These are phyloP conservation scores for Naso thynnoides DNA, from an alignment of 2,797 vertebrate genomes.

Conservation along the genomic window DNA sequence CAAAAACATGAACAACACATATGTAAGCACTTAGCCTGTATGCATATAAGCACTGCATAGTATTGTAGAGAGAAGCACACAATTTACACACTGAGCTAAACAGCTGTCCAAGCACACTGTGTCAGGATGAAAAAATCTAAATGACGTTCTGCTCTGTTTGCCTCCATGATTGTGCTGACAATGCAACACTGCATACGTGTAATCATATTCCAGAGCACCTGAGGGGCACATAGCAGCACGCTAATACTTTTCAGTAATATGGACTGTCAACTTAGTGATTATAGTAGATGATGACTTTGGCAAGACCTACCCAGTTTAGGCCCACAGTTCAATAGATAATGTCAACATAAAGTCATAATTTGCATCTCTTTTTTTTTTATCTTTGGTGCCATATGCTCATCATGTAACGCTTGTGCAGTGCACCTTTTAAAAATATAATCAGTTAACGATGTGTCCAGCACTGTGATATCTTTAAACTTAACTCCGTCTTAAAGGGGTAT, in stretches of 20 bases:
- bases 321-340: constrained; percentile 22
- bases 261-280: constrained; percentile 46
- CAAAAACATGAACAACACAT: background rate
- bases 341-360: constrained; percentile 28
- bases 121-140: constrained; percentile 29
- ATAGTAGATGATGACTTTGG: constrained; percentile 44
- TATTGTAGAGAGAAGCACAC: constrained; percentile 1
- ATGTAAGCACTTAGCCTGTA: background rate
- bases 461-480: background rate
- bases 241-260: constrained; percentile 44
- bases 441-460: background rate
- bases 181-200: constrained; percentile 55
- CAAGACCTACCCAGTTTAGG: constrained; percentile 14
- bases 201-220: constrained; percentile 64
- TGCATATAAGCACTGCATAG: background rate
- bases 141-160: constrained; percentile 52
- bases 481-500: constrained; percentile 4
- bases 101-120: constrained; percentile 37
- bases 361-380: constrained; percentile 16
- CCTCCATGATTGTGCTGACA: constrained; percentile 57
- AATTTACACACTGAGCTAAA: constrained; percentile 29
- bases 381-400: background rate
- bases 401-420: background rate
- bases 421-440: background rate
- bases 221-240: constrained; percentile 41